Conservation (phyloP, 2,888 invertebrate species). For the Drosophila hamatofila region DNA sequence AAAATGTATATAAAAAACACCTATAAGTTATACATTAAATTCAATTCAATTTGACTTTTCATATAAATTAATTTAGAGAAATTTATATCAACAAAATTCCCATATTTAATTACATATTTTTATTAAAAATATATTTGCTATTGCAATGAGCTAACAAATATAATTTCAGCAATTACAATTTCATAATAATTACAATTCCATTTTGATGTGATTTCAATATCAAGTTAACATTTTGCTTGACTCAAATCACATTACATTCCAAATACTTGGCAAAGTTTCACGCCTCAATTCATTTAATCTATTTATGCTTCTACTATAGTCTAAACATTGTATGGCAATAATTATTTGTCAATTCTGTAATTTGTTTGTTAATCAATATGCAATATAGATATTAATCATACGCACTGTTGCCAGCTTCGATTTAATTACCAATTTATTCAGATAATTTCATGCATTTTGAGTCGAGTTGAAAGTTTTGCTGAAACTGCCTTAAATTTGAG, state of each 20-base stretch:
- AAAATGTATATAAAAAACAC: too few relatives aligned
- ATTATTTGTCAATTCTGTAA: background rate
- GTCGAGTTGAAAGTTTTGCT: background rate
- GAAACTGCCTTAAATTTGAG: background rate
- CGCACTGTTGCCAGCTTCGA: background rate
- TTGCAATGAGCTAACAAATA: too few relatives aligned
- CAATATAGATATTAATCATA: background rate
- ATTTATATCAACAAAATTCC: too few relatives aligned
- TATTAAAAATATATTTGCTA: background rate
- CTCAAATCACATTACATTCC: background rate
- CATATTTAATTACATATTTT: too few relatives aligned
- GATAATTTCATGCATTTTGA: background rate
- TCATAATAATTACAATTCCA: background rate
- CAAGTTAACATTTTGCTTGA: background rate
- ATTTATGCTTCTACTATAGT: background rate
- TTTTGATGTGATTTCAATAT: background rate
- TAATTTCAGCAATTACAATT: too few relatives aligned
- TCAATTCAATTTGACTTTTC: background rate
- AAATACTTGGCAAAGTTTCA: background rate
- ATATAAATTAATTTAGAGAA: background rate
- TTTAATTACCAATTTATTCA: background rate
- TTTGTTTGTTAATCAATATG: background rate
- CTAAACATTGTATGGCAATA: background rate
- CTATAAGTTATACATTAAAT: too few relatives aligned
- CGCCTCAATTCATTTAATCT: background rate